These are phyloP conservation scores for Lasioglossum lativentre DNA, from an alignment of 2,888 invertebrate genomes.

Conservation along the genomic window DNA sequence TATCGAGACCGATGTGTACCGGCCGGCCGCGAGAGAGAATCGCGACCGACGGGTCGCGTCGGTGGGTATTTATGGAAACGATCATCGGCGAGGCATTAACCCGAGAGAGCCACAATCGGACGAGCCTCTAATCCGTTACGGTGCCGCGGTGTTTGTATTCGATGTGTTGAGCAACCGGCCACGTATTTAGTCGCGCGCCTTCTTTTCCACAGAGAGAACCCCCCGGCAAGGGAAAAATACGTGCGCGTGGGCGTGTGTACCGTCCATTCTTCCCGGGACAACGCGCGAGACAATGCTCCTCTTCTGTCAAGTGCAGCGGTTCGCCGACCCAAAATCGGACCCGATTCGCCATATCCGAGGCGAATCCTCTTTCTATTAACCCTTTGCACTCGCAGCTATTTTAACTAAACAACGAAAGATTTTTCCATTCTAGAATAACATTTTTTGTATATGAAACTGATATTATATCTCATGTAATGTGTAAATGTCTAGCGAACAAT, in stretches of 20 bases:
- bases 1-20: conserved; percentile 47
- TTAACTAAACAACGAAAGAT: no score
- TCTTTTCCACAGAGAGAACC: not conserved
- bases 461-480: no score
- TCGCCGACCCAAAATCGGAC: not conserved
- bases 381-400: no score
- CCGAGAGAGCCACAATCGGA: conserved; percentile 29
- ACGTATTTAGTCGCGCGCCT: conserved; percentile 24
- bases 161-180: conserved; percentile 22
- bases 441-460: no score
- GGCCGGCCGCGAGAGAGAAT: conserved; percentile 12
- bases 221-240: conserved; percentile 16
- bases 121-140: conserved; percentile 37
- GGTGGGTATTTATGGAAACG: conserved; percentile 56
- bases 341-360: not conserved
- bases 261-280: conserved; percentile 47
- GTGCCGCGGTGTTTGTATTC: conserved; percentile 28
- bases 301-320: conserved; percentile 55
- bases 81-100: conserved; percentile 21
- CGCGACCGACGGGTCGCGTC: not conserved
- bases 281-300: conserved; percentile 54
- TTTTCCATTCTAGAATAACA: no score
- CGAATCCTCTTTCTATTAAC: not conserved
- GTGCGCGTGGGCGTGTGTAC: conserved; percentile 54
- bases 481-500: no score